Evolutionary conservation across 2,797 vertebrate genomes (phyloP).

Genomic region (Aphelocoma californica): DNA sequence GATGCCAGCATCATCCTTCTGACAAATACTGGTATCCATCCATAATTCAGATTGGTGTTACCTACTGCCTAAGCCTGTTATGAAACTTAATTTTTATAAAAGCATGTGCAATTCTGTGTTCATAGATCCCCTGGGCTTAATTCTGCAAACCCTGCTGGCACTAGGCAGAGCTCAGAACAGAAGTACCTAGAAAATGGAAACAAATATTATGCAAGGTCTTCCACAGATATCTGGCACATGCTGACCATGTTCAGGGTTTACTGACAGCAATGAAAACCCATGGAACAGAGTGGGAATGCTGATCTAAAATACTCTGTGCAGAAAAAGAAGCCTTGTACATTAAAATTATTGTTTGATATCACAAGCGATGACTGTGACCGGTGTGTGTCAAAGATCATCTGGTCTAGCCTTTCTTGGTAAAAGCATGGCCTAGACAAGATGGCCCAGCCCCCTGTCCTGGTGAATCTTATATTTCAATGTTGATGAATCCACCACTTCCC

Average conservation of each 20-base stretch:
- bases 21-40: neutral
- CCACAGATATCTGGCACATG: neutral
- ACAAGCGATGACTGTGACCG: neutral
- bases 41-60: neutral
- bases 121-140: neutral
- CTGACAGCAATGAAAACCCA: neutral
- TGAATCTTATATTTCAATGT: neutral
- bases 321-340: neutral
- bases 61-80: neutral
- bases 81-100: conserved; percentile 13
- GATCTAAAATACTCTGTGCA: neutral
- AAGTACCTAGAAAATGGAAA: neutral
- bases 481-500: neutral
- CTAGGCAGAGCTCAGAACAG: neutral
- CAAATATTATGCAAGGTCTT: neutral
- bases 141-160: conserved; percentile 20
- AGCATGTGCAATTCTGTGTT: neutral
- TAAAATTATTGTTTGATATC: neutral
- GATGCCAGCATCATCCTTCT: neutral
- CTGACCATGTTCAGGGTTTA: neutral
- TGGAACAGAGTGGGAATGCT: neutral
- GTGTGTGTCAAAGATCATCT: neutral
- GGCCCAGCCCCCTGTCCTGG: neutral
- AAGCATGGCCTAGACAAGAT: neutral
- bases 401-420: neutral